Conservation (phyloP, 2,113 vertebrate genomes). For the Sylvilagus bachmani region DNA sequence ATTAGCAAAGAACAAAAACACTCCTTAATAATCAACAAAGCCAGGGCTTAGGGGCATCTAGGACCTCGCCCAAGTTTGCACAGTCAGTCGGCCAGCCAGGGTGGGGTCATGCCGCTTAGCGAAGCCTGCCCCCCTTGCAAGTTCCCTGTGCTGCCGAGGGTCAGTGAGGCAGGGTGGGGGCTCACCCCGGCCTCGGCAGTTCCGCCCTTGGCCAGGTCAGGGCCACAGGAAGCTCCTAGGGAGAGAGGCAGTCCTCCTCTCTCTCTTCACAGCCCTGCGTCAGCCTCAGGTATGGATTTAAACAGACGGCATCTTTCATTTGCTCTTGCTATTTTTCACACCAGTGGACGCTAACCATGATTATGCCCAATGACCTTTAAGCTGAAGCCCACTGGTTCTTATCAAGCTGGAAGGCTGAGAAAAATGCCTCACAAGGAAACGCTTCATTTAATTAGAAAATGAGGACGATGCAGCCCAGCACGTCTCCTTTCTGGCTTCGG, state of each 20-base stretch:
- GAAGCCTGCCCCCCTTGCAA: neutral
- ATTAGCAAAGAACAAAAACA: neutral
- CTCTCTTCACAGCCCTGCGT: neutral
- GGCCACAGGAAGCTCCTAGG: neutral
- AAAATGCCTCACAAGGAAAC: neutral
- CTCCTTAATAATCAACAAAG: neutral
- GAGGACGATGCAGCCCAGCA: neutral
- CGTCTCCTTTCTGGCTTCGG: neutral
- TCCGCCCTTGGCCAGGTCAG: neutral
- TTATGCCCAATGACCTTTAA: neutral
- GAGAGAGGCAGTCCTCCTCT: fast-evolving
- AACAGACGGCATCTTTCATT: neutral
- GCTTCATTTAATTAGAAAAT: neutral
- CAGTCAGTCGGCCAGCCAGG: neutral
- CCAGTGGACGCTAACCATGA: neutral
- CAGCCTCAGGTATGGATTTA: neutral
- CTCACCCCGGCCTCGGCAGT: fast-evolving
- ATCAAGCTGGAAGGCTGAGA: neutral
- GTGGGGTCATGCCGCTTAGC: neutral
- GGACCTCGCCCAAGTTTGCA: neutral
- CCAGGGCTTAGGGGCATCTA: neutral
- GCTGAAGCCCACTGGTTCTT: neutral
- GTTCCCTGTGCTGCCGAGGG: fast-evolving
- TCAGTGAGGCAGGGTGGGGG: fast-evolving
- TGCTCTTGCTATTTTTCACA: neutral